Conservation (phyloP, 2,888 invertebrate genomes). For the Kryphioiulus occultus region DNA sequence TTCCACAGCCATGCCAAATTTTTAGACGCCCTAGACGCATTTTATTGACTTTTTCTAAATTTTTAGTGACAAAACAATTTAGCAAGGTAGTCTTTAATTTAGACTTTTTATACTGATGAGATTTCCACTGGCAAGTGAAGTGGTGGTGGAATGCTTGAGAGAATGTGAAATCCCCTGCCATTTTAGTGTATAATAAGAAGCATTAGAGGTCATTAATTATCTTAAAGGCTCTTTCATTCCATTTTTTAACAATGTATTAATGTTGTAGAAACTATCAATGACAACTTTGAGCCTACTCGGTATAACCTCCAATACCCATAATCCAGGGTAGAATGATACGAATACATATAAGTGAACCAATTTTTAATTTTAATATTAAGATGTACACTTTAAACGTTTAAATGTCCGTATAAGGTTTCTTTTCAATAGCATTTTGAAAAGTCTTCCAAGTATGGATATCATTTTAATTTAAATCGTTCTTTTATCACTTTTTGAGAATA, state of each 20-base stretch:
- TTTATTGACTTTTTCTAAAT: neutral
- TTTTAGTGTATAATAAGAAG: neutral
- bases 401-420: too few species aligned
- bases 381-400: too few species aligned
- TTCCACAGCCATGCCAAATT: neutral
- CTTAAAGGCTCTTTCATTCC: too few species aligned
- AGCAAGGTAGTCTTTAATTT: neutral
- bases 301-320: neutral
- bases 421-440: neutral
- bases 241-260: too few species aligned
- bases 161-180: neutral
- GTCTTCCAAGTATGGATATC: neutral
- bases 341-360: neutral
- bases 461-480: neutral
- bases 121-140: neutral
- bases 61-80: neutral
- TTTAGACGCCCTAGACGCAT: neutral
- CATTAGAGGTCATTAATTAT: neutral
- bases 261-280: too few species aligned
- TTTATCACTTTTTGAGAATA: too few species aligned
- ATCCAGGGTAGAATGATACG: too few species aligned
- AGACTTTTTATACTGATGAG: neutral
- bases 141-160: neutral
- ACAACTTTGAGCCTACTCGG: neutral
- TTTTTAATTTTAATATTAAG: neutral